Evolutionary conservation across 2,113 vertebrate genomes (phyloP), one percentile per base, ranked within the genome.

Genomic region (Glaucomys volans): DNA sequence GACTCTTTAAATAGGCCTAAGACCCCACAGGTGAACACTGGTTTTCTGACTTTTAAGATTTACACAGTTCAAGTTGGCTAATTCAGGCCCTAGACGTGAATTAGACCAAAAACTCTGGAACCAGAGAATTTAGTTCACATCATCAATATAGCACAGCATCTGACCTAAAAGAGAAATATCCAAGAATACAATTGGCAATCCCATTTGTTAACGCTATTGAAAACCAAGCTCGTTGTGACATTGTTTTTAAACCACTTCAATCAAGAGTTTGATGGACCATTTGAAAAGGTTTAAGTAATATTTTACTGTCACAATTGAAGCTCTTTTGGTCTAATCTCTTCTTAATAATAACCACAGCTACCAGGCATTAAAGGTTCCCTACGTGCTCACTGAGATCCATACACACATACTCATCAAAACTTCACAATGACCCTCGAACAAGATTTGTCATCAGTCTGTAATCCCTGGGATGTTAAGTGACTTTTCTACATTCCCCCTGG

Each of bases 41-140:
- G 10, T 44, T 76, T 72, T 90, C 62, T 35, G 4, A 50, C 35
- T 74, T 84, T 57, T 79, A 62, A 14, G 9, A 95, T 83, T 76
- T 72, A 40, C 35, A 1, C 17, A 74, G 64, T 79, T 97, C 92
- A 94, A 66, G 37, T 74, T 92, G 87, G 72, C 92, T 90, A 96
- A 97, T 88, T 92, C 77, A 72, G 88, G 86, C 50, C 59, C 85
- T n/a, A 30, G 37, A 62, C 24, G 8, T 62, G 26, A 62, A 62
- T 96, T 95, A 93, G 71, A 86, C 37, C 67, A 26, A 92, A 93
- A 83, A 52, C 95, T 92, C 76, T 80, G 81, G 67, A 95, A 94
- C 44, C 42, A 96, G 50, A 93, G 35, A 83, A 91, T 81, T 91
- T 67, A 71, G 72, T 54, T 96, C 75, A 91, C 52, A 82, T 92